These are phyloP conservation scores for Psittacula derbiana DNA, from an alignment of 2,797 vertebrate genomes.

Conservation along the genomic window DNA sequence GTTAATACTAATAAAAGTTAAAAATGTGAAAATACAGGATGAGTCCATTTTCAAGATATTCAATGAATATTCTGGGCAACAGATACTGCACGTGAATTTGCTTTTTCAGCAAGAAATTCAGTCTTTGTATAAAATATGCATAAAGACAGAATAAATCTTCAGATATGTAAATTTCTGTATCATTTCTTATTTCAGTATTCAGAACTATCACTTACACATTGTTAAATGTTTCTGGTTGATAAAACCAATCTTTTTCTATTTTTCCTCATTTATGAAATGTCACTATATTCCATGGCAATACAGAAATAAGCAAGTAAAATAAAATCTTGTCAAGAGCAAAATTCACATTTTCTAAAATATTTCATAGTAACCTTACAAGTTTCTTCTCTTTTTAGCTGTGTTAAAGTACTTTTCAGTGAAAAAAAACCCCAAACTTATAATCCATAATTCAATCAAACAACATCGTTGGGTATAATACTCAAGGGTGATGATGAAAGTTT, in stretches of 20 bases:
- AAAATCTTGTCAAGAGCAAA: background rate
- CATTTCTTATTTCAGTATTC: background rate
- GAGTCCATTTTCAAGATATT: background rate
- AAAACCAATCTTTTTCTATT: background rate
- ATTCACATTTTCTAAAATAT: background rate
- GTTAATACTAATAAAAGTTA: background rate
- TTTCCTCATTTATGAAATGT: background rate
- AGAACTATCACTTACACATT: background rate
- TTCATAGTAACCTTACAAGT: background rate
- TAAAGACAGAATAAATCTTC: background rate
- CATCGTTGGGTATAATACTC: background rate
- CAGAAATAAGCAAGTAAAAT: background rate
- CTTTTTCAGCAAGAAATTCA: background rate
- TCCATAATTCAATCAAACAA: conserved; percentile 23
- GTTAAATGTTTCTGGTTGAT: background rate
- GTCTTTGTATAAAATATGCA: background rate
- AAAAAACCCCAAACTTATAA: background rate
- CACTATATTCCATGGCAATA: background rate
- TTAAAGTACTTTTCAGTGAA: background rate
- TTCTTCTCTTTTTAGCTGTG: background rate
- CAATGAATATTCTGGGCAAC: background rate
- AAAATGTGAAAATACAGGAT: background rate
- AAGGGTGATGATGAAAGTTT: conserved; percentile 21
- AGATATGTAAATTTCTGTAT: background rate
- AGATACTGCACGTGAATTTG: background rate